These are phyloP conservation scores for Coelopa frigida DNA, from an alignment of 1,140 invertebrate genomes.

Conservation along the genomic window DNA sequence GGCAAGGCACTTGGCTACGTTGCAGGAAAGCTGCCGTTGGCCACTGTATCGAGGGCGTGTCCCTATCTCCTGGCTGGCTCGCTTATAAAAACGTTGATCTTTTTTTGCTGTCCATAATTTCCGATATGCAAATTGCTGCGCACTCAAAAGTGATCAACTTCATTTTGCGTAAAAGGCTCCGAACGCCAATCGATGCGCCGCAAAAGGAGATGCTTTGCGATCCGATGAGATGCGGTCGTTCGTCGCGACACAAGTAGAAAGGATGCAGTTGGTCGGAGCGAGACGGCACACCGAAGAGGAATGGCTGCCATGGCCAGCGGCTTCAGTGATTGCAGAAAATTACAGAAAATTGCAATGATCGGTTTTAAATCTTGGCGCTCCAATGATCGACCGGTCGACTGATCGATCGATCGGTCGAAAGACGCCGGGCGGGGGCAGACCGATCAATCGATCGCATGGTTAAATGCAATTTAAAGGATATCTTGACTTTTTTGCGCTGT, in stretches of 20 bases:
- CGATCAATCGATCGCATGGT: too few species aligned
- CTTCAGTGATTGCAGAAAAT: slow-evolving; percentile 30
- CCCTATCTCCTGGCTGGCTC: background rate
- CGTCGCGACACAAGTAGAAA: too few species aligned
- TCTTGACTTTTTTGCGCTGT: too few species aligned
- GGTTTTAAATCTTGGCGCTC: too few species aligned
- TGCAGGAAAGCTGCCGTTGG: slow-evolving; percentile 12
- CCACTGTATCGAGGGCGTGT: slow-evolving; percentile 18
- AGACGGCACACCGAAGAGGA: background rate
- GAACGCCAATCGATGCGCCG: background rate
- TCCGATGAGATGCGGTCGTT: too few species aligned
- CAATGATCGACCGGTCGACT: too few species aligned
- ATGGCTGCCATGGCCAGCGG: slow-evolving; percentile 13
- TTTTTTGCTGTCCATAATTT: slow-evolving; percentile 1
- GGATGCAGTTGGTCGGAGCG: background rate
- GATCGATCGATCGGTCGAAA: too few species aligned
- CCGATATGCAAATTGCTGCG: slow-evolving; percentile 11
- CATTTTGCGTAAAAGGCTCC: slow-evolving; percentile 22
- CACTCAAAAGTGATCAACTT: slow-evolving; percentile 29
- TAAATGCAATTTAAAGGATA: too few species aligned
- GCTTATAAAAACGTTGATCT: slow-evolving; percentile 3
- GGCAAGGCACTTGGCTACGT: slow-evolving; percentile 1
- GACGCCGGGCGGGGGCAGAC: too few species aligned
- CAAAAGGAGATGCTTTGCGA: too few species aligned
- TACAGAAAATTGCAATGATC: slow-evolving; percentile 44